Base-by-base conservation (phyloP, 1,140 invertebrate species). In the Lutraria rhynchaena region DNA sequence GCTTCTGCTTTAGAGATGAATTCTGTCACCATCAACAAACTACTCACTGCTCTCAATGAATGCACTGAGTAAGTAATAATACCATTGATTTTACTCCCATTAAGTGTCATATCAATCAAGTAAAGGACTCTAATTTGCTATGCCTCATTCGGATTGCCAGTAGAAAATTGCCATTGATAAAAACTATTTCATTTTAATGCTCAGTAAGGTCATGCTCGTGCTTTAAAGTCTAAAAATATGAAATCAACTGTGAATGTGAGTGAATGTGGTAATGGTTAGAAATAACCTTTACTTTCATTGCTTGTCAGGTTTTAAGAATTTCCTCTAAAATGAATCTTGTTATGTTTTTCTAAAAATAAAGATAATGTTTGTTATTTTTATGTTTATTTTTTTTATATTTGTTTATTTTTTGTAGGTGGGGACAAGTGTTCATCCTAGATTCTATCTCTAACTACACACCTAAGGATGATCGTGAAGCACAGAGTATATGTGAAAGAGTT, bases 401-500 rank as follows among this genome's bases (percentile, higher is more conserved):
- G 31, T 33, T 65, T 83, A 15, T 67, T 17, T 7, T 49, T 76
- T 84, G 24, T 80, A 92, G 92, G 63, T 99, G 98, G 98, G 98
- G 98, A 0, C 98, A 99, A 93, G 98, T 95, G 27, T 99, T 99
- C 93, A 99, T 99, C 87, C 93, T 99, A 81, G 99, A 99, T 94
- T 98, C 98, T 0, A 93, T 99, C 76, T 97, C 98, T 44, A 99
- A 99, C 93, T 99, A 99, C 92, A 96, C 95, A 24, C 98, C 99
- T 0, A 96, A 98, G 88, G 98, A 99, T 93, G 98, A 99, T 88
- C 95, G 98, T 61, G 99, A 99, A 93, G 99, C 99, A n/a, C 98
- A 99, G 93, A 99, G 98, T 85, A 99, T 99, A 86, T 99, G 98
- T 92, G 99, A 99, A 93, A 94, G 99, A 83, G 99, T 99, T 81